A percentile compares a stretch with the other conserved stretches of the same genome.
Conservation (phyloP, 2,113 vertebrate species). For the Ammodytes dubius region DNA sequence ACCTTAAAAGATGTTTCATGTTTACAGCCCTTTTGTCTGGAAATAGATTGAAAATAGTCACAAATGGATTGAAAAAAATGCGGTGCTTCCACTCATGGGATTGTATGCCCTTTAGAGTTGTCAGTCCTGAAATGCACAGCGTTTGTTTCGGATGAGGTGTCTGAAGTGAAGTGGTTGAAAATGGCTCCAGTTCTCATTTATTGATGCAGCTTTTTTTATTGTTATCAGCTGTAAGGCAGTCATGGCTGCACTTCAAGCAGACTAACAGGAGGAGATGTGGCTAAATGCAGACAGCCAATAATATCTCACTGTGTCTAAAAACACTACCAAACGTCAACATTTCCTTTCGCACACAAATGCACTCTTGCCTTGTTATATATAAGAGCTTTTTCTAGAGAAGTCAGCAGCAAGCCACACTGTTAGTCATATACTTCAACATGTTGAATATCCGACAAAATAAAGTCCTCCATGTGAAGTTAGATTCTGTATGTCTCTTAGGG, state of each 20-base stretch:
- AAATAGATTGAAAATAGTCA: slow-evolving; percentile 60
- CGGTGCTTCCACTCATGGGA: slow-evolving; percentile 43
- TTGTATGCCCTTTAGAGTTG: slow-evolving; percentile 36
- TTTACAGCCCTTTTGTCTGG: slow-evolving; percentile 33
- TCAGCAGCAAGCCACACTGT: neutral
- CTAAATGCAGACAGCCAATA: slow-evolving; percentile 35
- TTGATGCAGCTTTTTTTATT: slow-evolving; percentile 70
- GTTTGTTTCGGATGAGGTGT: slow-evolving; percentile 58
- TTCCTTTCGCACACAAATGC: neutral
- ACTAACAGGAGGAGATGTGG: slow-evolving; percentile 27
- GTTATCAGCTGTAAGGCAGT: slow-evolving; percentile 51
- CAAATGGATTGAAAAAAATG: slow-evolving; percentile 53
- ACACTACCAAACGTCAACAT: slow-evolving; percentile 40
- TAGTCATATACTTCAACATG: neutral
- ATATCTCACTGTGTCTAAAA: slow-evolving; percentile 21
- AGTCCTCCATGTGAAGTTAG: neutral
- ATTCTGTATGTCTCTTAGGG: slow-evolving; percentile 1
- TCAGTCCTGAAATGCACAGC: slow-evolving; percentile 15
- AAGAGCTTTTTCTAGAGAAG: slow-evolving; percentile 38
- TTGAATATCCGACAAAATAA: slow-evolving; percentile 10
- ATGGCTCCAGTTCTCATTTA: slow-evolving; percentile 67
- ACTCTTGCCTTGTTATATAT: slow-evolving; percentile 14
- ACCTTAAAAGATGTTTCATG: slow-evolving; percentile 66
- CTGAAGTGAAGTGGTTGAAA: slow-evolving; percentile 50
- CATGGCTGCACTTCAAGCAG: slow-evolving; percentile 39